Evolutionary conservation across 2,888 invertebrate genomes (phyloP).

Genomic region (Ectobius pallidus): DNA sequence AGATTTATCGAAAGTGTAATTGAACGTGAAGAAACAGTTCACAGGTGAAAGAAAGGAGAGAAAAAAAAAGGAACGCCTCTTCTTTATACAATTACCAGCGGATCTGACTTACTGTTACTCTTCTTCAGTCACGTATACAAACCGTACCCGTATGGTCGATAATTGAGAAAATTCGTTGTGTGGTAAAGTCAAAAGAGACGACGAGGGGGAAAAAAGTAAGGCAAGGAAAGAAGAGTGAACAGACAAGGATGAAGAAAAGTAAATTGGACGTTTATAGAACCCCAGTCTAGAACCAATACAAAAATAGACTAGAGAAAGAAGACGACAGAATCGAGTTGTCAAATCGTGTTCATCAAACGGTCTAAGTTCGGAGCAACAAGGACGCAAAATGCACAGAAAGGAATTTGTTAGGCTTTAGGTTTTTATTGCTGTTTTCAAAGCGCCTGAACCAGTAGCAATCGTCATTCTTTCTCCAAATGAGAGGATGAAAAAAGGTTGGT

Average conservation of each 20-base stretch:
- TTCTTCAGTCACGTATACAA: not conserved
- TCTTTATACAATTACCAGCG: constrained; percentile 5
- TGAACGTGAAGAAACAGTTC: not conserved
- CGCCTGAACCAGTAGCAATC: not conserved
- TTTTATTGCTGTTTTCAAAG: too few relatives aligned
- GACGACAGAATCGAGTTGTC: constrained; percentile 11
- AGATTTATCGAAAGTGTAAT: constrained; percentile 8
- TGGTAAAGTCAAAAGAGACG: constrained; percentile 14
- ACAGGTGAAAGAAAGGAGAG: not conserved
- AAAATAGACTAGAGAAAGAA: constrained; percentile 9
- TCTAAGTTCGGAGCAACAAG: not conserved
- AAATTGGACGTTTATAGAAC: constrained; percentile 21
- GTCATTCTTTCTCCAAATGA: too few relatives aligned
- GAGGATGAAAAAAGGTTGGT: too few relatives aligned
- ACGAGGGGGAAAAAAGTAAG: not conserved
- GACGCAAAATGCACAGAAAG: not conserved
- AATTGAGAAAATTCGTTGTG: not conserved
- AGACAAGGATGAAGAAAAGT: not conserved
- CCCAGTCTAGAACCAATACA: constrained; percentile 7
- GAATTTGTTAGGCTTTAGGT: too few relatives aligned
- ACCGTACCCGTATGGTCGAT: not conserved
- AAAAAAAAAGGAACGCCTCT: not conserved
- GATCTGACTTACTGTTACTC: not conserved
- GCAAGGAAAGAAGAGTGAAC: not conserved
- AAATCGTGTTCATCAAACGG: constrained; percentile 4